Evolutionary conservation across 1,140 invertebrate species (phyloP).

Genomic region (Zaprionus ornatus): DNA sequence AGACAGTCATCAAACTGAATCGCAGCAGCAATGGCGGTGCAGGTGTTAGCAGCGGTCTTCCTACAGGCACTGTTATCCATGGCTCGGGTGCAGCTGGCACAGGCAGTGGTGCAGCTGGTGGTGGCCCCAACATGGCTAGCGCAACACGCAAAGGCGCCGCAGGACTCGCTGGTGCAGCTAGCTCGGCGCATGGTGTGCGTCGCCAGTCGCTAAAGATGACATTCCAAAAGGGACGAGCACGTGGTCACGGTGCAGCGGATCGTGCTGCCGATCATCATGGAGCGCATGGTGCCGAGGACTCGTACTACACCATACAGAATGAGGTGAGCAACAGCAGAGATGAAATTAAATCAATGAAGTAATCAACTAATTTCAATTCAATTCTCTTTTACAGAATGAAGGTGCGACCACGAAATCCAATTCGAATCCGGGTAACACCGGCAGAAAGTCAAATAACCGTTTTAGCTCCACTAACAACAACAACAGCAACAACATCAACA

Average conservation of each 20-base stretch:
- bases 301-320: constrained; percentile 90
- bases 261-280: constrained; percentile 84
- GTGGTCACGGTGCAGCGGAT: constrained; percentile 85
- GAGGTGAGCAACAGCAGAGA: constrained; percentile 85
- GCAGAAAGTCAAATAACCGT: constrained; percentile 79
- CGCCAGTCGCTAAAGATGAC: constrained; percentile 91
- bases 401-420: constrained; percentile 68
- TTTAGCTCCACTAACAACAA: constrained; percentile 70
- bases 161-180: constrained; percentile 12
- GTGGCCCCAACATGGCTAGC: constrained; percentile 83
- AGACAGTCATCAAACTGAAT: constrained; percentile 91
- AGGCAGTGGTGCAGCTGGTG: constrained; percentile 72
- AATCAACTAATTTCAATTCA: not conserved
- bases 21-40: constrained; percentile 81
- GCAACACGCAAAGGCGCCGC: constrained; percentile 60
- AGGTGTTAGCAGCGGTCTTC: constrained; percentile 43
- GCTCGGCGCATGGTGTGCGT: constrained; percentile 85
- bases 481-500: constrained; percentile 31
- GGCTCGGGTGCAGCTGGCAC: constrained; percentile 42
- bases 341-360: not conserved
- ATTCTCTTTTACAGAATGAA: constrained; percentile 70
- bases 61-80: constrained; percentile 66
- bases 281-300: constrained; percentile 85
- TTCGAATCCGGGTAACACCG: constrained; percentile 53
- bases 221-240: constrained; percentile 89